A percentile compares a stretch with the other conserved stretches of the same genome.
Evolutionary conservation across 2,113 vertebrate species (phyloP).

Genomic region (Malurus cyaneus): DNA sequence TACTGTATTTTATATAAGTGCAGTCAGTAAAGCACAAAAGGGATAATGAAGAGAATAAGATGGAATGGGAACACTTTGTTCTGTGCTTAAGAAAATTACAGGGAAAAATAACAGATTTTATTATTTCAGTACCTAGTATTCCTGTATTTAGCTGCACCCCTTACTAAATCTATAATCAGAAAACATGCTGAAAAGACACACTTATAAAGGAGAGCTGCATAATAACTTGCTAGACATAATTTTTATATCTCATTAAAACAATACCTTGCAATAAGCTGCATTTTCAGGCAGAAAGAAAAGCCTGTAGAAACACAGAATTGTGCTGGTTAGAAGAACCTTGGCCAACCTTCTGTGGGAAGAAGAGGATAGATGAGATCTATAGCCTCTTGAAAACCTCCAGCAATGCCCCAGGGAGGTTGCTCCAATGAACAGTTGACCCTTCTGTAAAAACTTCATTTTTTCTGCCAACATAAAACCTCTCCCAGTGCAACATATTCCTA

Average conservation of each 20-base stretch:
- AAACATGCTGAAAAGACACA: background rate
- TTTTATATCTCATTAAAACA: background rate
- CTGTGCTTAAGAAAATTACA: background rate
- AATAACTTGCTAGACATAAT: background rate
- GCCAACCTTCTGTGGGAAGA: background rate
- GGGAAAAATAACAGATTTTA: background rate
- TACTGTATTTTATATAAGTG: background rate
- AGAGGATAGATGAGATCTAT: background rate
- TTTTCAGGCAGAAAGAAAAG: background rate
- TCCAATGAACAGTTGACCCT: rapidly evolving
- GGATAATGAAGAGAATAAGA: background rate
- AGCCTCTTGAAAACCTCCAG: background rate
- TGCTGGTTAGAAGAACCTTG: background rate
- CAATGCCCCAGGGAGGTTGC: background rate
- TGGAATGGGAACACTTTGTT: background rate
- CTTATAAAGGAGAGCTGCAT: background rate
- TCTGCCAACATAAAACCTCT: background rate
- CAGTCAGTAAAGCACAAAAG: background rate
- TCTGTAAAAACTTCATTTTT: background rate
- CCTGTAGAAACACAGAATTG: background rate
- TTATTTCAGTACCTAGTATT: background rate
- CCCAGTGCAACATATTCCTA: background rate
- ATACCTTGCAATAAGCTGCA: background rate
- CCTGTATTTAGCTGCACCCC: background rate
- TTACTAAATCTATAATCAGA: background rate